These are phyloP conservation scores for Cordilura impudica DNA, from an alignment of 2,888 invertebrate species.

Conservation along the genomic window DNA sequence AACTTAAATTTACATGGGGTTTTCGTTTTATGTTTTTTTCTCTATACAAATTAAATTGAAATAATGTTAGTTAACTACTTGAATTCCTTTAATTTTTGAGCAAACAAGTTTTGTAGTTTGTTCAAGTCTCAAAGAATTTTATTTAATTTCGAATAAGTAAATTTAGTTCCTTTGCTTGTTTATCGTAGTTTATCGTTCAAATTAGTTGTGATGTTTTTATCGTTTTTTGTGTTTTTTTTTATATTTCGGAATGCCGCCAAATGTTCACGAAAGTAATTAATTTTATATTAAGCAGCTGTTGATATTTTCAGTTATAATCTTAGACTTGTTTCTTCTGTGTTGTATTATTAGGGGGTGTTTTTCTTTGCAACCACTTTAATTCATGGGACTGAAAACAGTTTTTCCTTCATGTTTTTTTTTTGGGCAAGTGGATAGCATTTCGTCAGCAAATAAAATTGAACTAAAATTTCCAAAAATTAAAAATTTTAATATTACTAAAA, in stretches of 20 bases:
- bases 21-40: too few species aligned
- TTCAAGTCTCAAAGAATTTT: too few species aligned
- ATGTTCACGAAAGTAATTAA: constrained; percentile 32
- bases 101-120: not conserved
- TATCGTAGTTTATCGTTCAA: not conserved
- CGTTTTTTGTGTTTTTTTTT: not conserved
- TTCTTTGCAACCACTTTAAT: constrained; percentile 39
- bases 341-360: constrained; percentile 27
- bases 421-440: not conserved
- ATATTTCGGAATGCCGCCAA: not conserved
- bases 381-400: constrained; percentile 51
- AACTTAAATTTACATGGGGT: too few species aligned
- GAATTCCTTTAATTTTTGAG: too few species aligned
- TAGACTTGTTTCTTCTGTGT: not conserved
- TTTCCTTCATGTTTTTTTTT: constrained; percentile 21
- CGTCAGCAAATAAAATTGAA: too few species aligned
- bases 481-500: too few species aligned
- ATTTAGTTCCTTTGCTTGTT: not conserved
- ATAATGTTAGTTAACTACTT: too few species aligned
- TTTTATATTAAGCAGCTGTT: constrained; percentile 42
- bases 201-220: not conserved
- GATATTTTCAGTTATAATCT: constrained; percentile 25
- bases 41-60: too few species aligned
- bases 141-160: not conserved
- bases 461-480: too few species aligned